These are phyloP conservation scores for Morone chrysops DNA, from an alignment of 2,113 vertebrate genomes.

Conservation along the genomic window DNA sequence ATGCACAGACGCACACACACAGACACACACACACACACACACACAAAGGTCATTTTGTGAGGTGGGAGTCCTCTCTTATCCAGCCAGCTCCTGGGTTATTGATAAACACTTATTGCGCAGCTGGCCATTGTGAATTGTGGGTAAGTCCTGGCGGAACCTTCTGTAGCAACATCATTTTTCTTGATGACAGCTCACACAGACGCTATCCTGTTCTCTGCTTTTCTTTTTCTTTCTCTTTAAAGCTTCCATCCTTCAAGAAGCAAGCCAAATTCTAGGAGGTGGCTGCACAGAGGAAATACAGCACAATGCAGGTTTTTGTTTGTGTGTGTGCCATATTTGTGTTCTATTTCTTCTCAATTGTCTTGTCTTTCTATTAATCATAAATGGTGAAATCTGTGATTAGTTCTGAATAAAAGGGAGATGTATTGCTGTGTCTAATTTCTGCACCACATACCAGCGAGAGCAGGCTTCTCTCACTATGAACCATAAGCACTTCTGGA, in stretches of 20 bases:
- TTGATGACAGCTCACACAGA: constrained; percentile 79
- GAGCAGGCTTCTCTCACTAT: constrained; percentile 31
- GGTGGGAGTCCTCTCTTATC: constrained; percentile 62
- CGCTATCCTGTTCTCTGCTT: constrained; percentile 17
- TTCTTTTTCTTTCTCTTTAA: constrained; percentile 1
- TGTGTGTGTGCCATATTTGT: neutral
- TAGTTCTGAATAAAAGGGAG: constrained; percentile 47
- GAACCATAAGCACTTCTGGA: constrained; percentile 46
- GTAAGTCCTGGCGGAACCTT: constrained; percentile 78
- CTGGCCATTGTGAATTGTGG: constrained; percentile 77
- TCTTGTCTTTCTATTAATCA: constrained; percentile 38
- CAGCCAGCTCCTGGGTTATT: constrained; percentile 69
- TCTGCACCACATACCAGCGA: constrained; percentile 39
- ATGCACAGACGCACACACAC: constrained; percentile 13
- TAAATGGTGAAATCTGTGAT: constrained; percentile 43
- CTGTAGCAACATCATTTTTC: constrained; percentile 85
- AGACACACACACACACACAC: constrained; percentile 8
- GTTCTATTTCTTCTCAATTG: neutral
- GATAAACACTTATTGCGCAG: constrained; percentile 80
- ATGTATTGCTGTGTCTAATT: constrained; percentile 47
- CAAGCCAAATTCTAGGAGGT: neutral
- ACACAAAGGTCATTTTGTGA: constrained; percentile 39
- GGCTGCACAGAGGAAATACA: constrained; percentile 1
- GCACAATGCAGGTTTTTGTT: neutral
- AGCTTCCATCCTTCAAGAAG: constrained; percentile 10